Evolutionary conservation across 2,888 invertebrate species (phyloP), one percentile per base, ranked within the genome.

Genomic region (Crepidodera aurea): DNA sequence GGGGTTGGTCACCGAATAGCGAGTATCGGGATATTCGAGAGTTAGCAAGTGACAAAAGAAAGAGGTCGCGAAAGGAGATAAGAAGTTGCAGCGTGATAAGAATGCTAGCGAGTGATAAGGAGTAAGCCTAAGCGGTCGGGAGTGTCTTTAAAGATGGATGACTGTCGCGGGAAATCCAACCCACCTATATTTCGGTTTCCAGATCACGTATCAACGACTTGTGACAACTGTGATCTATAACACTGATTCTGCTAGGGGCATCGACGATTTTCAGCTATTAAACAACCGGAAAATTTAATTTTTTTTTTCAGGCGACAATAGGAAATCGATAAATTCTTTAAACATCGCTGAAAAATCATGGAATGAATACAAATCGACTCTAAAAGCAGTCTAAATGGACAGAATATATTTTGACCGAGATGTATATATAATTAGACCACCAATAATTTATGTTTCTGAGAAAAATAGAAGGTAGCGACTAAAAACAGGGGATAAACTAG

Each of bases 131-230:
- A 81, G 79, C 79, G 79, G 74, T 75, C 76, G 78, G 80, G 80
- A 77, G 78, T 80, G 81, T 79, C 79, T 77, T 80, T 76, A 74
- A 80, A 81, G 81, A 81, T 80, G 79, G 79, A 81, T 81, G 74
- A 76, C 79, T 80, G 80, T 80, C 81, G 78, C 79, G 81, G 81
- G 81, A 81, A 80, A 81, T 81, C 78, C 80, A n/a, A 80, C 79
- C 79, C 77, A 77, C 76, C 72, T 70, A 71, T 73, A 73, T 71
- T 68, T 73, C 73, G 67, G 74, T 69, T 79, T 79, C 78, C 79
- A 63, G 70, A 67, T 75, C 81, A 81, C 81, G 81, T 81, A 78
- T 78, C 73, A 78, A 78, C 78, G 77, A 74, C 76, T 75, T 78
- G 80, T 79, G 79, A 79, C 80, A 79, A 79, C 79, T 76, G 79